Conservation (phyloP, 2,113 vertebrate species). For the Egretta garzetta region DNA sequence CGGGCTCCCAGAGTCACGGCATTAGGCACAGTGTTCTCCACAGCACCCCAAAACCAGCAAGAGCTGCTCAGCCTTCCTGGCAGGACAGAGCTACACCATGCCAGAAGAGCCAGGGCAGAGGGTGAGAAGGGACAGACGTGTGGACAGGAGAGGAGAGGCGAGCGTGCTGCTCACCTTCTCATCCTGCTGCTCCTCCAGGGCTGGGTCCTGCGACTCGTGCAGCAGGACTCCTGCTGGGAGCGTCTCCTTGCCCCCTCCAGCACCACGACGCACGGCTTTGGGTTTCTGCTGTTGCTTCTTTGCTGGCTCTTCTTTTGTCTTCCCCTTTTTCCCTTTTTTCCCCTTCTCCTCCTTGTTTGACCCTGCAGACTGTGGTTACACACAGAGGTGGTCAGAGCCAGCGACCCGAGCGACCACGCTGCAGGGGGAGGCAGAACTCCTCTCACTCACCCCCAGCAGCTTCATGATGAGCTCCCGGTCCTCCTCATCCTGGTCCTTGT, state of each 20-base stretch:
- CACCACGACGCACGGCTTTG: slow-evolving; percentile 52
- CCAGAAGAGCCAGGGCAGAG: neutral
- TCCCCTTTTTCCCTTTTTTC: slow-evolving; percentile 90
- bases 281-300: slow-evolving; percentile 81
- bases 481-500: slow-evolving; percentile 97
- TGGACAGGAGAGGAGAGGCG: neutral
- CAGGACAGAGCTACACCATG: no score
- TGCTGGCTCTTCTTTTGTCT: slow-evolving; percentile 79
- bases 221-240: slow-evolving; percentile 31
- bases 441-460: slow-evolving; percentile 87
- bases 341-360: slow-evolving; percentile 87
- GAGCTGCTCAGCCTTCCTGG: neutral
- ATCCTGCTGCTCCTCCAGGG: slow-evolving; percentile 79
- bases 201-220: slow-evolving; percentile 56
- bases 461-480: slow-evolving; percentile 97
- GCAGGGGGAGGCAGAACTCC: neutral
- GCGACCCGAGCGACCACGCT: rapidly evolving
- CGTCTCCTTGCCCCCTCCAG: slow-evolving; percentile 22
- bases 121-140: rapidly evolving
- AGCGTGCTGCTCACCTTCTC: slow-evolving; percentile 78
- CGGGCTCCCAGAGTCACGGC: rapidly evolving
- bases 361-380: slow-evolving; percentile 83
- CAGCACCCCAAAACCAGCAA: neutral
- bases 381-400: neutral
- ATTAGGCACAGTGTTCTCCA: neutral